phyloP scores from a whole-genome alignment of 2,113 vertebrate species.

The Oplegnathus fasciatus region DNA sequence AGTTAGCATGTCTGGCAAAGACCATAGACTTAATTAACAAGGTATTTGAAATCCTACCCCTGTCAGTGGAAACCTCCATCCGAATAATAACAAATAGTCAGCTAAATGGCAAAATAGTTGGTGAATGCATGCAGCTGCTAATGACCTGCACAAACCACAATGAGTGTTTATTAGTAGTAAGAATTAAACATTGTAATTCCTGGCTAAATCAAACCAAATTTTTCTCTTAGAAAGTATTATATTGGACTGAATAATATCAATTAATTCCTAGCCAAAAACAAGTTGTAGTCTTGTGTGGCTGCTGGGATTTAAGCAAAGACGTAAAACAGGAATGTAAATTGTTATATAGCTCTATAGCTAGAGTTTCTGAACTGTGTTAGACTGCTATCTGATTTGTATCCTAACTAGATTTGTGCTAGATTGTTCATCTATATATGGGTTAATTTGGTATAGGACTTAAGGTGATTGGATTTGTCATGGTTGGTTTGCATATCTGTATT shows the following conservation, averaged over 20 bases:
- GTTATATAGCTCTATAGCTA: background rate
- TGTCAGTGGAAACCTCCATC: conserved; percentile 29
- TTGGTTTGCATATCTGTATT: conserved; percentile 11
- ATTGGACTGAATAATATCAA: background rate
- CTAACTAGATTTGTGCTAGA: background rate
- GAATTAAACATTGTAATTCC: conserved; percentile 5
- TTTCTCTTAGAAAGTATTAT: background rate
- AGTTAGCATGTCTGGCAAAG: conserved; percentile 29
- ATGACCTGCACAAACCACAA: conserved; percentile 15
- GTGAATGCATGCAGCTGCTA: conserved; percentile 3
- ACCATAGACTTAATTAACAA: conserved; percentile 41
- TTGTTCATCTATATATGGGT: too few relatives aligned
- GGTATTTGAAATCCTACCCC: conserved; percentile 28
- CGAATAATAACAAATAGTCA: conserved; percentile 31
- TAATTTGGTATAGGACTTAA: background rate
- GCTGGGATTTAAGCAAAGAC: background rate
- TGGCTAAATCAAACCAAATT: conserved; percentile 5
- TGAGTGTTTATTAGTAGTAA: background rate
- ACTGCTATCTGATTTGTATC: background rate
- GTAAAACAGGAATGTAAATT: background rate
- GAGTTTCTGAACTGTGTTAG: background rate
- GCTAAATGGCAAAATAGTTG: conserved; percentile 6
- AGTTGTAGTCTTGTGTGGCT: background rate
- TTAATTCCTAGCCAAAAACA: background rate
- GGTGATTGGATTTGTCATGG: background rate